Evolutionary conservation across 2,888 invertebrate species (phyloP), one percentile per base, ranked within the genome.

Genomic region (Nezara viridula): DNA sequence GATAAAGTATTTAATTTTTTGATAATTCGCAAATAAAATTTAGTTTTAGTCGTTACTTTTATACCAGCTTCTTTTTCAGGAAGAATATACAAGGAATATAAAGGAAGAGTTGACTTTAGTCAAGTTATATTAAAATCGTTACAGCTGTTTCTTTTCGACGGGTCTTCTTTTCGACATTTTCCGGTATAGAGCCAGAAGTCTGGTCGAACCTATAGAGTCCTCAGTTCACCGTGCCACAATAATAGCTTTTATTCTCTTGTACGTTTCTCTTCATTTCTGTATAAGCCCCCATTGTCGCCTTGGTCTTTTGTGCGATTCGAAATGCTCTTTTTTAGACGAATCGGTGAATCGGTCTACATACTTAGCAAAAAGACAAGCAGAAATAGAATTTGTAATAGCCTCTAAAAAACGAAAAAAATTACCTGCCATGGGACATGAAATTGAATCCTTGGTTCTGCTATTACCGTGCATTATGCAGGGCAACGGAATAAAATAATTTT

Each of bases 241-340:
- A 81, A 44, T 47, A 81, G 81, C 24, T 81, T 81, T 47, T 81
- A 81, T 81, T 81, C 32, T 81, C 24, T 40, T 19, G 12, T 37
- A 16, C n/a, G 44, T 40, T 81, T 81, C 44, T 81, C n/a, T 73
- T 37, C 66, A 47, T 81, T 81, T 47, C 81, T 77, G 40, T 40
- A 77, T 40, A 77, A 77, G 60, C 40, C 77, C 40, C 77, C 40
- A 40, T 81, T 81, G 81, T 81, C 40, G 81, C n/a, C 44, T 44
- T 6, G 44, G 12, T n/a, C 81, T 47, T 44, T 81, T 81, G 81
- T 81, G 14, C 37, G 81, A 81, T 81, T 81, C 81, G 81, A 81
- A 81, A 81, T 47, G 81, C 81, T 44, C 44, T 81, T 81, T 81
- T 81, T 81, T 81, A 40, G 44, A 24, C 2, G 81, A 44, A 81